A percentile compares a stretch with the other conserved stretches of the same genome.
phyloP scores from a whole-genome alignment of 2,888 invertebrate species.

The Chironomus riparius region DNA sequence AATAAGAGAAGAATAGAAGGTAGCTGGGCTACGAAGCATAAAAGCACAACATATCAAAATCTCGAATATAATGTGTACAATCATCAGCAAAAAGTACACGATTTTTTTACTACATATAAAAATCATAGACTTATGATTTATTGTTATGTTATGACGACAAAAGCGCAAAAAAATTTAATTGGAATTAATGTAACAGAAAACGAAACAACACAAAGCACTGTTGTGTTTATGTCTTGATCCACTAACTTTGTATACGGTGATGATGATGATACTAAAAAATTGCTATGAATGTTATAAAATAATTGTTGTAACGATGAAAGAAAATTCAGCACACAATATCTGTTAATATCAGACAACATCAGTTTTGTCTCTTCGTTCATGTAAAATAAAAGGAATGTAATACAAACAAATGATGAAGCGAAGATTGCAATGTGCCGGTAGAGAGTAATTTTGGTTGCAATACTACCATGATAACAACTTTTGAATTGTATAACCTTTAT shows the following conservation, averaged over 20 bases:
- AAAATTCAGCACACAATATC: no score
- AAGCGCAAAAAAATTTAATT: neutral
- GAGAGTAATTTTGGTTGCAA: no score
- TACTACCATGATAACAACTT: neutral
- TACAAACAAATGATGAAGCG: no score
- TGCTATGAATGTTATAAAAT: no score
- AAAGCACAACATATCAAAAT: neutral
- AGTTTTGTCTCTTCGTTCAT: no score
- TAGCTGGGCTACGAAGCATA: constrained; percentile 17
- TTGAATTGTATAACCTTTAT: constrained; percentile 11
- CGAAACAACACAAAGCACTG: neutral
- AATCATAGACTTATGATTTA: neutral
- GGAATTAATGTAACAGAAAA: neutral
- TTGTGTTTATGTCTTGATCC: neutral
- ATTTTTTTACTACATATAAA: neutral
- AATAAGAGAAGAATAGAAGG: constrained; percentile 11
- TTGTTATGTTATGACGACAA: neutral
- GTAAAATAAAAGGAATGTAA: no score
- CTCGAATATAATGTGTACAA: neutral
- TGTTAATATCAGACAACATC: no score
- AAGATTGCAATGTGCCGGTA: no score
- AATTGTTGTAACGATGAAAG: no score
- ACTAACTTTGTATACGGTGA: neutral
- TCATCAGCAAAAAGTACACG: neutral
- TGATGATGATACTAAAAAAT: neutral